Conservation (phyloP, 1,140 invertebrate species). For the honey bee (Apis mellifera) region Amel_HAv3.1 CM009932.2:12330001-12330500, state of each 20-base stretch:
- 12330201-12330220: too few relatives aligned
- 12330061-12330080: too few relatives aligned
- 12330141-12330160: conserved; percentile 28
- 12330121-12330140: not conserved
- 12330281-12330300: conserved; percentile 58
- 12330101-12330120: not conserved
- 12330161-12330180: conserved; percentile 33
- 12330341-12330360: conserved; percentile 34
- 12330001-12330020: not conserved
- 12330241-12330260: not conserved
- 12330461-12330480: conserved; percentile 43
- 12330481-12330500: not conserved
- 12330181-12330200: conserved; percentile 32
- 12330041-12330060: too few relatives aligned
- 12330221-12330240: not conserved
- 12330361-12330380: conserved; percentile 53
- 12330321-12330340: conserved; percentile 12
- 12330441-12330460: conserved; percentile 15
- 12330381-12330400: conserved; percentile 52
- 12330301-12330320: conserved; percentile 49
- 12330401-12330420: conserved; percentile 19
- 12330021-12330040: too few relatives aligned
- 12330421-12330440: conserved; percentile 35
- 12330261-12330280: conserved; percentile 53
- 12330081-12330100: not conserved